Evolutionary conservation across 2,797 vertebrate genomes (phyloP).

Genomic region (Tarsius wallacei): DNA sequence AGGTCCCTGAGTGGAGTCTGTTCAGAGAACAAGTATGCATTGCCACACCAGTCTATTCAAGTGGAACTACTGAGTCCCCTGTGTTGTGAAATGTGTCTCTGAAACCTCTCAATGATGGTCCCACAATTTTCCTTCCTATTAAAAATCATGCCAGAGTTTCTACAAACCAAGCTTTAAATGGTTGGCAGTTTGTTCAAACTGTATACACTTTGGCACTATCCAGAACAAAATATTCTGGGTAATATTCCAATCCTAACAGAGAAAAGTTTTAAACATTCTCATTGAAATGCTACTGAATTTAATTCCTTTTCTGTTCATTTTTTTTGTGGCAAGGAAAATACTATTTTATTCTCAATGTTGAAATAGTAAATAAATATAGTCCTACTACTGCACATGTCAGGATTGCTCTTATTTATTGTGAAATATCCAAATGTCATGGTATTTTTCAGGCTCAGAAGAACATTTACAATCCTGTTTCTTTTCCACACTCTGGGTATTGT

Average conservation of each 20-base stretch:
- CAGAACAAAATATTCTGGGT: constrained; percentile 74
- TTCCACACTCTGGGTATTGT: background rate
- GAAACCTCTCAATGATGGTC: background rate
- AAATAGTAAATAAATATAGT: constrained; percentile 29
- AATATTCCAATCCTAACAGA: constrained; percentile 69
- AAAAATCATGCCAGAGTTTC: constrained; percentile 78
- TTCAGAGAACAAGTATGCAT: rapidly evolving
- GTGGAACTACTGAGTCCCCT: background rate
- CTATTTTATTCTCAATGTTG: constrained; percentile 35
- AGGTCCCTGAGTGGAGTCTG: constrained; percentile 38
- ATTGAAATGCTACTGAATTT: constrained; percentile 63
- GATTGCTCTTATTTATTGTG: background rate
- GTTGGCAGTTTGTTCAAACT: constrained; percentile 75
- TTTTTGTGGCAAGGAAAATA: constrained; percentile 3
- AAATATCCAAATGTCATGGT: background rate
- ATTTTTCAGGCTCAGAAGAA: background rate
- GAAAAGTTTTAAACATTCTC: constrained; percentile 75
- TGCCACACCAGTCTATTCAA: constrained; percentile 23
- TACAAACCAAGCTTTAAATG: constrained; percentile 71
- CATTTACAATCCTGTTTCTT: background rate
- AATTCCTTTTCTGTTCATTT: constrained; percentile 50
- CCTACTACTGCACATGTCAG: background rate
- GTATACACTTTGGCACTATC: constrained; percentile 70
- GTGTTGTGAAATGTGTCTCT: constrained; percentile 31
- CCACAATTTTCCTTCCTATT: constrained; percentile 46